Evolutionary conservation across 2,888 invertebrate genomes (phyloP).

Genomic region (Unio delphinus): DNA sequence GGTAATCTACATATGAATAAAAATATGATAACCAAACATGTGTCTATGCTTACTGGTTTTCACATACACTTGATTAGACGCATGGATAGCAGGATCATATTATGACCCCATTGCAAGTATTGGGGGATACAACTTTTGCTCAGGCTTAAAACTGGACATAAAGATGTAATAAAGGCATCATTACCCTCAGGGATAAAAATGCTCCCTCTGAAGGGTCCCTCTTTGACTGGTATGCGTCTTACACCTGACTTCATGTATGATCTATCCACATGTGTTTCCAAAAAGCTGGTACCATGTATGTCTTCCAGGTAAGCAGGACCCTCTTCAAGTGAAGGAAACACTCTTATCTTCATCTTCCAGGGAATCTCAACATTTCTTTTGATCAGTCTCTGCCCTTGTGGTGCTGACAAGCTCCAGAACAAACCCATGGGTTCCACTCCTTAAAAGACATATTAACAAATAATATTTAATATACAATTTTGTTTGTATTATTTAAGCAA

Average conservation of each 20-base stretch:
- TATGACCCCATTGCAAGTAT: no score
- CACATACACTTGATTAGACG: no score
- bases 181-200: slow-evolving; percentile 33
- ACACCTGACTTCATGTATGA: slow-evolving; percentile 20
- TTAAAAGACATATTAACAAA: slow-evolving; percentile 9
- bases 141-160: no score
- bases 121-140: no score
- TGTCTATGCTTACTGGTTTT: no score
- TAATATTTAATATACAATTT: not conserved
- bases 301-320: not conserved
- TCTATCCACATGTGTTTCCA: slow-evolving; percentile 12
- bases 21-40: no score
- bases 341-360: slow-evolving; percentile 25
- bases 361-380: slow-evolving; percentile 51
- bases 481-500: not conserved
- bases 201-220: slow-evolving; percentile 21
- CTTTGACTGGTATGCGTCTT: slow-evolving; percentile 18
- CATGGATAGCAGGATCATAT: no score
- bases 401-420: slow-evolving; percentile 49
- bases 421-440: slow-evolving; percentile 62
- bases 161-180: not conserved
- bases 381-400: slow-evolving; percentile 33
- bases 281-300: not conserved
- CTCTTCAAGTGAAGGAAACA: slow-evolving; percentile 15
- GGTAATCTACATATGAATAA: no score